Evolutionary conservation across 2,113 vertebrate genomes (phyloP).

Genomic region (Hydropotes inermis): DNA sequence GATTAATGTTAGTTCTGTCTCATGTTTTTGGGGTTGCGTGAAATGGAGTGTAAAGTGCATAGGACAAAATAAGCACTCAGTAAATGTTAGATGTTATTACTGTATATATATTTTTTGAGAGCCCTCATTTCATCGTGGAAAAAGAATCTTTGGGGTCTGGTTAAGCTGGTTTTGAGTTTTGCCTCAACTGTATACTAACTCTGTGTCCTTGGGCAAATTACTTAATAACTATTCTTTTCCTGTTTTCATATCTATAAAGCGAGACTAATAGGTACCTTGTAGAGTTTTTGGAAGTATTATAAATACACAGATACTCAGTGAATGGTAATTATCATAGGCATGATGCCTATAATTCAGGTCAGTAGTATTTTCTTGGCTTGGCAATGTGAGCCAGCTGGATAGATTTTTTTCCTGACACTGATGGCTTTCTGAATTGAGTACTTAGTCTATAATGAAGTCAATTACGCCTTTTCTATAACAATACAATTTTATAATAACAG

Average conservation of each 20-base stretch:
- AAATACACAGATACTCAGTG: conserved; percentile 23
- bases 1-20: neutral
- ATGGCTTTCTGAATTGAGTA: neutral
- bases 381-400: neutral
- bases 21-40: neutral
- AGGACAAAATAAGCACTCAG: neutral
- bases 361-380: neutral
- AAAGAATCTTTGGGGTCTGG: neutral
- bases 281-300: neutral
- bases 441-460: neutral
- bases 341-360: neutral
- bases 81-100: conserved; percentile 9
- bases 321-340: conserved; percentile 9
- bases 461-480: neutral
- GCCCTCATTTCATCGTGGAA: neutral
- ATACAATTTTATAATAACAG: neutral
- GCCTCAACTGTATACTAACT: neutral
- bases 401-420: neutral
- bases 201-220: neutral
- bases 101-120: neutral
- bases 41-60: neutral
- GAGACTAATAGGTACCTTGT: conserved; percentile 37
- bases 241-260: conserved; percentile 37
- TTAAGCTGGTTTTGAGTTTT: neutral
- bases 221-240: conserved; percentile 9